phyloP scores from a whole-genome alignment of 1,140 invertebrate genomes.

The Watersipora subatra region DNA sequence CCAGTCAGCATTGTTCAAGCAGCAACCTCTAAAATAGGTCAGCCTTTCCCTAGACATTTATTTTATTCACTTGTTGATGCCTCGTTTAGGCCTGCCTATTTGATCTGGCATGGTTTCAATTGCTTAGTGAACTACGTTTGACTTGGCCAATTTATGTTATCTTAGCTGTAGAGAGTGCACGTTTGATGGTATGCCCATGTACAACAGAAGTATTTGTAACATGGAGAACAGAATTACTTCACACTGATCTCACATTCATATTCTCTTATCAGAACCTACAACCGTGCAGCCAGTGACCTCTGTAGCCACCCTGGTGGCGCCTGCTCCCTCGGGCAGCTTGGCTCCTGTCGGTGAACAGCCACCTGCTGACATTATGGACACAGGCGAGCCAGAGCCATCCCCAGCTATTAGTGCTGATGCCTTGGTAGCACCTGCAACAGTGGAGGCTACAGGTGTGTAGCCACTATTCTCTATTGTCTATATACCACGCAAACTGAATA shows the following conservation, averaged over 20 bases:
- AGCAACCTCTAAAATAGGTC: background rate
- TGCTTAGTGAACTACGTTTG: too few species aligned
- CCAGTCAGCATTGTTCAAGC: background rate
- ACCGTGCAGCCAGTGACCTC: background rate
- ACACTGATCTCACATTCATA: too few species aligned
- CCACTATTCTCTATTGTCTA: background rate
- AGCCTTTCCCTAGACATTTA: too few species aligned
- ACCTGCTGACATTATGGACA: background rate
- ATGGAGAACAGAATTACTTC: too few species aligned
- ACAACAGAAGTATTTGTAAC: too few species aligned
- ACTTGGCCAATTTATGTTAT: too few species aligned
- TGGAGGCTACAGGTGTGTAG: background rate
- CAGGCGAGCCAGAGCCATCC: background rate
- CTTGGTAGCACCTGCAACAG: background rate
- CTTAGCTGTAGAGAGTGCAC: too few species aligned
- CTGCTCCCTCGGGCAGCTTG: constrained; percentile 23
- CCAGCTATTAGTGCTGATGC: background rate
- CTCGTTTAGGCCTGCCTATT: too few species aligned
- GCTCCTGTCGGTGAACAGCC: background rate
- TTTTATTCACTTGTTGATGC: too few species aligned
- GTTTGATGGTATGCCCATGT: too few species aligned
- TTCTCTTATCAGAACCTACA: too few species aligned
- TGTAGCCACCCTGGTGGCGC: constrained; percentile 24
- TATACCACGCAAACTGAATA: background rate
- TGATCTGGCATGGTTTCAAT: too few species aligned